Evolutionary conservation across 1,140 invertebrate genomes (phyloP), one percentile per base, ranked within the genome.

Genomic region (Drosophila ohnishii): DNA sequence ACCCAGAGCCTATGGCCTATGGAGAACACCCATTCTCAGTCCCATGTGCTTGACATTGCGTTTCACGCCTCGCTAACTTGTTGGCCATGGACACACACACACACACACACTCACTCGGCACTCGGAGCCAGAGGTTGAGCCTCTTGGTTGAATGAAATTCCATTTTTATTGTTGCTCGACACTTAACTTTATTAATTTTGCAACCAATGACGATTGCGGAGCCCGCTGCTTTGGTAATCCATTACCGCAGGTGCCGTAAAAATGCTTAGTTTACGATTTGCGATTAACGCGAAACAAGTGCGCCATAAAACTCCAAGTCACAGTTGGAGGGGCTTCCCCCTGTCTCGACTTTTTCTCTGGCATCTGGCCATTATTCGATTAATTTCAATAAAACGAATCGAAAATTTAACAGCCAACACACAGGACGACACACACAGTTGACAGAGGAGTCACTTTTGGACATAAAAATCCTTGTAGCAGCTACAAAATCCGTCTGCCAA

Each of bases 151-250:
- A 39, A 53, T 58, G 70, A 48, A 86, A 88, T 79, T 86, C 66
- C 72, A 74, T 79, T 86, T 86, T 86, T 86, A 86, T 88, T 86
- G 84, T 83, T 83, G 79, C 79, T 76, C 84, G 84, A 86, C 83
- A 86, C 83, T 86, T 86, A 86, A 88, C 83, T 86, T 86, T 86
- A 86, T 86, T 86, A 86, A 86, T 86, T 86, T 88, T 88, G 67
- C 66, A 83, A 73, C 62, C 83, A 65, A 79, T 88, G 84, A 79
- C 82, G 83, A 88, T 62, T 74, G 47, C 48, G 13, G 59, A 22
- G 39, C 9, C 60, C 60, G 22, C 51, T 64, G 75, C 83, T 73
- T 83, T 87, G 70, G 83, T 86, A 86, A 86, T 86, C 83, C 83
- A 86, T 86, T 86, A 86, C 83, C 83, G 84, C 83, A 86, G 83